Evolutionary conservation across 1,140 invertebrate genomes (phyloP).

Genomic region (Neodiprion fabricii): DNA sequence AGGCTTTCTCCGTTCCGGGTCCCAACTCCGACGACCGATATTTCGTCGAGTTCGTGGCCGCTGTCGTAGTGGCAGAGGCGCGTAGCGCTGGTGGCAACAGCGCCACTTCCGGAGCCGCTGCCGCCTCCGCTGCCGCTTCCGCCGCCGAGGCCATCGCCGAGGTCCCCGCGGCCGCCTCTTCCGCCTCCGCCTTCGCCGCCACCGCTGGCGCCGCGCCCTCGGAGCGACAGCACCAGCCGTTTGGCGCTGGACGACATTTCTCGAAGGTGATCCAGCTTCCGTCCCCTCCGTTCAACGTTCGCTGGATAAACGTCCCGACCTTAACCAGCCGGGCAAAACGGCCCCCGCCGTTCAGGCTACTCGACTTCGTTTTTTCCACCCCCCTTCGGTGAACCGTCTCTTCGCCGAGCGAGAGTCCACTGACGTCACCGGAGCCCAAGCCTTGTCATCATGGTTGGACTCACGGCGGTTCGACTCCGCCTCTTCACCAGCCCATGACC

Average conservation of each 20-base stretch:
- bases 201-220: conserved; percentile 62
- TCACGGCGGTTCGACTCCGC: neutral
- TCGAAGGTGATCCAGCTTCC: conserved; percentile 60
- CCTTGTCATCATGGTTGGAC: neutral
- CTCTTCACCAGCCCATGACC: neutral
- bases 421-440: neutral
- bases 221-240: conserved; percentile 72
- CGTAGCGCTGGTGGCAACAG: conserved; percentile 59
- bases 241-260: conserved; percentile 70
- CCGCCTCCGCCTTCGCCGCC: conserved; percentile 56
- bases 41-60: conserved; percentile 78
- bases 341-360: conserved; percentile 17
- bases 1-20: conserved; percentile 65
- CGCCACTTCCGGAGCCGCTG: conserved; percentile 54
- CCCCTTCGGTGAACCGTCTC: neutral
- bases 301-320: conserved; percentile 4
- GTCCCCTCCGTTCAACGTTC: conserved; percentile 28
- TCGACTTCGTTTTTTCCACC: neutral
- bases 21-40: conserved; percentile 71
- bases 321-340: conserved; percentile 23
- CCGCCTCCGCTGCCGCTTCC: conserved; percentile 47
- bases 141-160: conserved; percentile 48
- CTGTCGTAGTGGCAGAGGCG: conserved; percentile 61
- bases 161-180: conserved; percentile 53
- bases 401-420: conserved; percentile 10